phyloP scores from a whole-genome alignment of 2,113 vertebrate species.

The Aegithalos caudatus region DNA sequence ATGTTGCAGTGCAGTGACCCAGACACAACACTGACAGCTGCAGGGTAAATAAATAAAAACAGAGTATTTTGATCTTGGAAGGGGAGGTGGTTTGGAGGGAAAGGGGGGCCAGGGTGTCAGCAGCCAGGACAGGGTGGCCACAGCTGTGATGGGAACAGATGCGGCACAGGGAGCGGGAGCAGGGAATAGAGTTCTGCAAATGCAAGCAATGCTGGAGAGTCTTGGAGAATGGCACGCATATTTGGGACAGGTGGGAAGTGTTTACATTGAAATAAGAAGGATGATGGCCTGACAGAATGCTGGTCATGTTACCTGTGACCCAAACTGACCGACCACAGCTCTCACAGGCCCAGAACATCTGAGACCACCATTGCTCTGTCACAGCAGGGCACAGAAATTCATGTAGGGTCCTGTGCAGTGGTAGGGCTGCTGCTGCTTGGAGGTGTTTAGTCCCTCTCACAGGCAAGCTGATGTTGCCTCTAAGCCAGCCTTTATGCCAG shows the following conservation, averaged over 20 bases:
- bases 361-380: background rate
- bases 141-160: constrained; percentile 86
- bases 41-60: constrained; percentile 88
- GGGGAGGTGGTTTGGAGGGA: background rate
- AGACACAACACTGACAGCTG: constrained; percentile 99
- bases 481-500: background rate
- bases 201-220: constrained; percentile 82
- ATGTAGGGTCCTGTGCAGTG: background rate
- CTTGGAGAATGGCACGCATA: constrained; percentile 79
- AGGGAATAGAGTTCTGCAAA: constrained; percentile 69
- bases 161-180: constrained; percentile 56
- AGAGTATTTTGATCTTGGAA: constrained; percentile 80
- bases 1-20: constrained; percentile 75
- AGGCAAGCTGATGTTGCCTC: background rate
- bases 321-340: constrained; percentile 68
- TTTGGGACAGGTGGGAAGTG: constrained; percentile 88
- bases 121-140: constrained; percentile 65
- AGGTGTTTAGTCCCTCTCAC: background rate
- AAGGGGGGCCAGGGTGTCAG: constrained; percentile 39
- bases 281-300: constrained; percentile 62
- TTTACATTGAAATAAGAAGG: constrained; percentile 87
- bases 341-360: background rate
- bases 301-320: constrained; percentile 79
- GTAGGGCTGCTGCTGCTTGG: background rate
- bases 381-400: background rate